Base-by-base conservation (phyloP, 2,113 vertebrate species). In the Puntigrus tetrazona region DNA sequence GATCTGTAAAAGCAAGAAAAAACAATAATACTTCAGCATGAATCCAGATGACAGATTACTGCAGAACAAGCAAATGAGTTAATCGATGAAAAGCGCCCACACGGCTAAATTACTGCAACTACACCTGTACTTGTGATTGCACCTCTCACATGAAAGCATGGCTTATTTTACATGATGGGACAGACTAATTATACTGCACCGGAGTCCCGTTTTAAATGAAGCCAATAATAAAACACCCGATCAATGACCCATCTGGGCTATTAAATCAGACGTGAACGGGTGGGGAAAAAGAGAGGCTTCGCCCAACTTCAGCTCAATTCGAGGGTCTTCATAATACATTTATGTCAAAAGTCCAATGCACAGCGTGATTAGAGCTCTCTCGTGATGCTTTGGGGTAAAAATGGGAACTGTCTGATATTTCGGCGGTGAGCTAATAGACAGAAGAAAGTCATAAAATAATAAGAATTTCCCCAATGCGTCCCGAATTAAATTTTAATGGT, bases 401-500 rank as follows among this genome's bases (percentile, higher is more conserved):
- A 69, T 61, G 70, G 70, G 84, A 73, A 67, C 84, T 74, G 43
- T 80, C 55, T 74, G 67, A 87, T 43, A 74, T 79, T 38, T 81
- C 78, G 20, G 36, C 45, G 20, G 55, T 79, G 85, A 84, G 85
- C 82, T 77, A 50, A 79, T 65, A 78, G 82, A 82, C 63, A 59
- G 84, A 63, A 70, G 78, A 89, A 67, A 61, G 75, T 72, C 69
- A n/a, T 78, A 74, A 86, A 86, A 84, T 69, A 84, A 72, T 43
- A 79, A 50, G 55, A 25, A 47, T 84, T 86, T 69, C 74, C 61
- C 36, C 74, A 61, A 41, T 80, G 82, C 70, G 25, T 50, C 43
- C 75, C n/a, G 50, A 85, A 88, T 85, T 57, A 78, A 89, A 83
- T 84, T 84, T 85, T 88, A 86, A 88, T 86, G 83, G 84, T 84